Percentiles rank a stretch among this genome's conserved stretches.
Conservation (phyloP, 2,797 vertebrate genomes). For the Paramormyrops hopkinsi region DNA sequence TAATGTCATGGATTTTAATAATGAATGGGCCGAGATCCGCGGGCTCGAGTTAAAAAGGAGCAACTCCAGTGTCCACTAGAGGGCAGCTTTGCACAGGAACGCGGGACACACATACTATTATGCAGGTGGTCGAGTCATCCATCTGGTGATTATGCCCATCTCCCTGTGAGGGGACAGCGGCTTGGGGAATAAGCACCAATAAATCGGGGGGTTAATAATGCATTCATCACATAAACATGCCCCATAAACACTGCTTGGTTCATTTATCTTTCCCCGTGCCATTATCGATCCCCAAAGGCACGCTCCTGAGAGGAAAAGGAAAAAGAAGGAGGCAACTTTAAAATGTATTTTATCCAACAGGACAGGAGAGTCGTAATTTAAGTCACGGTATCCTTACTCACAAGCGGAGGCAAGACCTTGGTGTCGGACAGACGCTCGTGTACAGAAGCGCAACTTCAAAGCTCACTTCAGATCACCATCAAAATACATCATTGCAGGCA, state of each 20-base stretch:
- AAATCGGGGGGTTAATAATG: constrained; percentile 50
- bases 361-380: constrained; percentile 32
- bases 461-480: constrained; percentile 32
- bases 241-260: constrained; percentile 40
- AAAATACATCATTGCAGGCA: constrained; percentile 36
- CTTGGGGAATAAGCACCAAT: constrained; percentile 38
- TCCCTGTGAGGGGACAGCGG: constrained; percentile 26
- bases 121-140: neutral
- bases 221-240: constrained; percentile 35
- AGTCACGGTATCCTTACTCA: constrained; percentile 27
- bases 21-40: constrained; percentile 16
- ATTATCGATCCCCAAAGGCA: constrained; percentile 41
- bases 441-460: constrained; percentile 37
- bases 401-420: constrained; percentile 32
- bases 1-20: constrained; percentile 23
- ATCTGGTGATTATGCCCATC: constrained; percentile 37
- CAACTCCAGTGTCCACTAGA: neutral
- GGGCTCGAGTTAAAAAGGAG: neutral
- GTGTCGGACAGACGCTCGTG: constrained; percentile 39
- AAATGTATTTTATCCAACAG: constrained; percentile 28
- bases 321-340: constrained; percentile 31
- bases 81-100: constrained; percentile 19
- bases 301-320: constrained; percentile 34
- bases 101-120: neutral
- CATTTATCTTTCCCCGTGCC: constrained; percentile 43